These are phyloP conservation scores for Rotaria macrura DNA, from an alignment of 2,888 invertebrate genomes.

Conservation along the genomic window DNA sequence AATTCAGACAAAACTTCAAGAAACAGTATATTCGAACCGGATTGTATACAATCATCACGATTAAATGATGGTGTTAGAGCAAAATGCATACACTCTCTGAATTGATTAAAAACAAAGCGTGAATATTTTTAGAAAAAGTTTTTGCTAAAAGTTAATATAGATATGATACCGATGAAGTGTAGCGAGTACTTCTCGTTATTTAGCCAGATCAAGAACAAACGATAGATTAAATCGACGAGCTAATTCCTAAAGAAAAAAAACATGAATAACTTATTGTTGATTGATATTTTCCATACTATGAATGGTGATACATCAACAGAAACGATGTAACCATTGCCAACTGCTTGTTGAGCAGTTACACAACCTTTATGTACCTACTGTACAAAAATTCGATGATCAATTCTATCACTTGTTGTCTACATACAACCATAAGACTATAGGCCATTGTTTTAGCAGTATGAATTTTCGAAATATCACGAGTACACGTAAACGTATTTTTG, in stretches of 20 bases:
- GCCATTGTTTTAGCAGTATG: conserved; percentile 88
- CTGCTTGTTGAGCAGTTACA: not conserved
- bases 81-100: conserved; percentile 7
- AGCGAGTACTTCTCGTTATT: conserved; percentile 91
- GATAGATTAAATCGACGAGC: conserved; percentile 90
- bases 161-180: conserved; percentile 65
- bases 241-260: conserved; percentile 61
- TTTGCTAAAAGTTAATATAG: too few relatives aligned
- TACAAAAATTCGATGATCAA: not conserved
- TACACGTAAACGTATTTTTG: conserved; percentile 88
- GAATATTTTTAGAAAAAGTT: too few relatives aligned
- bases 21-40: conserved; percentile 65
- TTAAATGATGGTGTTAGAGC: not conserved
- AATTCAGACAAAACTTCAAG: conserved; percentile 91
- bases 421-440: conserved; percentile 37
- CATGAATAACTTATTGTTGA: not conserved
- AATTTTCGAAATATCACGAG: conserved; percentile 90
- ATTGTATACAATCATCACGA: not conserved
- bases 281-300: not conserved
- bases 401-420: too few relatives aligned
- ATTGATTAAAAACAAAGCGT: too few relatives aligned
- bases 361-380: not conserved
- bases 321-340: not conserved
- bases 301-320: conserved; percentile 8
- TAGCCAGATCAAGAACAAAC: conserved; percentile 87